Evolutionary conservation across 2,113 vertebrate species (phyloP), one percentile per base, ranked within the genome.

Genomic region (Daboia siamensis): DNA sequence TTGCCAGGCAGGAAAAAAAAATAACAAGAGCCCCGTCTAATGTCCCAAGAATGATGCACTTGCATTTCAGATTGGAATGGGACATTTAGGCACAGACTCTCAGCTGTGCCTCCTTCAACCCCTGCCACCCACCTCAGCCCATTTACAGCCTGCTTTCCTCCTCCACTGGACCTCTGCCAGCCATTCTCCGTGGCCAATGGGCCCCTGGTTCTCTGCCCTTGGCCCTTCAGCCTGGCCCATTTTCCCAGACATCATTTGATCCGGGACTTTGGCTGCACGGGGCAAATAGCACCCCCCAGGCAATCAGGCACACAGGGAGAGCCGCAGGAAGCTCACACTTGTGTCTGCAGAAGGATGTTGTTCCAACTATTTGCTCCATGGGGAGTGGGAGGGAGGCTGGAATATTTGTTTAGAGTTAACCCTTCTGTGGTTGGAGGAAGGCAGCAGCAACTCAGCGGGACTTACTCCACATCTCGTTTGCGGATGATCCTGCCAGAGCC

Each of bases 381-480:
- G n/a, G n/a, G 64, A 29, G n/a, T 13, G 5, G n/a, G 64, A 17
- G n/a, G 15, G n/a, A 4, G 29, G 61, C 61, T n/a, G 11, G 11
- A 64, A n/a, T 5, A 69, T 15, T 4, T 69, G n/a, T n/a, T 15
- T 5, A 74, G 64, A 33, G n/a, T 17, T 61, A 64, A 64, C 29
- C 15, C 7, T 3, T 90, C 29, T 23, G 33, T 10, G 13, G 1
- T 44, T 48, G 39, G 55, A 21, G 1, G 29, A 13, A 61, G 2
- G 5, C 56, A 61, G 92, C 7, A 39, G 89, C 80, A 51, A 2
- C 39, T 56, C 87, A 29, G n/a, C 8, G 33, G 93, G 4, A 99
- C 99, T 99, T 98, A 99, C 99, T 99, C 99, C 94, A 99, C 99
- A 29, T 99, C 99, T 0, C 99, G 98, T 92, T 99, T 99, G 93